Conservation (phyloP, 53 echinoderm and acorn worm species). For the Holothuria leucospilota region DNA sequence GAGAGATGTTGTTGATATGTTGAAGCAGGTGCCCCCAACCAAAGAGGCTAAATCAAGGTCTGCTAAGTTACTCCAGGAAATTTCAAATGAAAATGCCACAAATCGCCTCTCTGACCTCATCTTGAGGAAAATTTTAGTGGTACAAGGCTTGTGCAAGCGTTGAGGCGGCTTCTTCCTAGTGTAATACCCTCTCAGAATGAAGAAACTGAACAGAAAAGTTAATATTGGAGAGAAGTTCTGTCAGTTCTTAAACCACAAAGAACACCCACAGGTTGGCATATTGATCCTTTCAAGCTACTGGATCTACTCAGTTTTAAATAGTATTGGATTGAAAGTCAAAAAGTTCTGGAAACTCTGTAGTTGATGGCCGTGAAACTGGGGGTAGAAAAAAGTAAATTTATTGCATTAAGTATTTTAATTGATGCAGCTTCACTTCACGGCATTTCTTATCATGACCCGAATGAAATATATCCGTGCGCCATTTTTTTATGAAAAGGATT, state of each 20-base stretch:
- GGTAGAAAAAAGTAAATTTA: constrained; percentile 60
- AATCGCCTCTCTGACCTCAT: not conserved
- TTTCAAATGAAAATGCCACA: no score
- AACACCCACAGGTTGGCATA: constrained; percentile 73
- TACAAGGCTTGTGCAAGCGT: not conserved
- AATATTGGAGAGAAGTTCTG: constrained; percentile 46
- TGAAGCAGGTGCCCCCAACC: no score
- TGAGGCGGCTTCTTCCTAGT: not conserved
- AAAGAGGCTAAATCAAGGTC: no score
- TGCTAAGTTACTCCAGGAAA: no score
- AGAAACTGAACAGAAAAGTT: not conserved
- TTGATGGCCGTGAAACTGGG: constrained; percentile 64
- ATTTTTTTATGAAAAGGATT: constrained; percentile 83
- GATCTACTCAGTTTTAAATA: constrained; percentile 62
- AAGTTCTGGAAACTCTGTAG: constrained; percentile 61
- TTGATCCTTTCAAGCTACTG: constrained; percentile 58
- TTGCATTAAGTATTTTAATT: constrained; percentile 63
- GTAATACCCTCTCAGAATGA: constrained; percentile 1
- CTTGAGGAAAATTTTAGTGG: constrained; percentile 14
- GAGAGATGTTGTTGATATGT: no score
- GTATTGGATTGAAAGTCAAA: constrained; percentile 47
- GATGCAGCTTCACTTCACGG: constrained; percentile 57
- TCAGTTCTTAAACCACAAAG: constrained; percentile 53
- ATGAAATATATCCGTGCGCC: constrained; percentile 59
- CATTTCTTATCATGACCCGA: constrained; percentile 73